These are phyloP conservation scores for Orchestia grillus DNA, from an alignment of 1,140 invertebrate genomes.

Conservation along the genomic window DNA sequence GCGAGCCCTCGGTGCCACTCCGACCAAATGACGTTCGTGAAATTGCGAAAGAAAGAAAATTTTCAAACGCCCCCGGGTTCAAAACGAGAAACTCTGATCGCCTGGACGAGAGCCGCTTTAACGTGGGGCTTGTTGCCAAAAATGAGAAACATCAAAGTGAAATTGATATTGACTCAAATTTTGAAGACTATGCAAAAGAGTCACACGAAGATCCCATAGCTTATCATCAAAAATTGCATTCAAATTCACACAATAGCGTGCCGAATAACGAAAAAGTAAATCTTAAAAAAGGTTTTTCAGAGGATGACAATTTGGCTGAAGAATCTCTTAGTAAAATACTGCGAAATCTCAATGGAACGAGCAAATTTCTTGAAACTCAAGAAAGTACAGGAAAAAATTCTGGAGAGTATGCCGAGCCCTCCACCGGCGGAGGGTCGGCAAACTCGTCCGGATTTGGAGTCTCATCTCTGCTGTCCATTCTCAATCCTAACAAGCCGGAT, in stretches of 20 bases:
- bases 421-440: neutral
- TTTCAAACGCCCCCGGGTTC: neutral
- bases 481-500: conserved; percentile 26
- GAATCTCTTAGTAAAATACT: neutral
- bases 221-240: neutral
- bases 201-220: neutral
- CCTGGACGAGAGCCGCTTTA: neutral
- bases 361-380: neutral
- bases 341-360: neutral
- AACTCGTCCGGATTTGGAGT: neutral
- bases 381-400: neutral
- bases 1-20: neutral
- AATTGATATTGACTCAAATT: neutral
- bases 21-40: neutral
- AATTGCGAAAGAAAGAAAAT: neutral
- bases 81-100: neutral
- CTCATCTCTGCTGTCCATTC: neutral
- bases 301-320: neutral
- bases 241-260: neutral
- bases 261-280: neutral
- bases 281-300: neutral
- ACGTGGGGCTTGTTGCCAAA: neutral
- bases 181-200: neutral
- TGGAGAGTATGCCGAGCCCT: neutral
- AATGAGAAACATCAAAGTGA: neutral